A percentile compares a stretch with the other conserved stretches of the same genome.
Evolutionary conservation across 2,888 invertebrate species (phyloP).

Genomic region (Panorpa germanica): DNA sequence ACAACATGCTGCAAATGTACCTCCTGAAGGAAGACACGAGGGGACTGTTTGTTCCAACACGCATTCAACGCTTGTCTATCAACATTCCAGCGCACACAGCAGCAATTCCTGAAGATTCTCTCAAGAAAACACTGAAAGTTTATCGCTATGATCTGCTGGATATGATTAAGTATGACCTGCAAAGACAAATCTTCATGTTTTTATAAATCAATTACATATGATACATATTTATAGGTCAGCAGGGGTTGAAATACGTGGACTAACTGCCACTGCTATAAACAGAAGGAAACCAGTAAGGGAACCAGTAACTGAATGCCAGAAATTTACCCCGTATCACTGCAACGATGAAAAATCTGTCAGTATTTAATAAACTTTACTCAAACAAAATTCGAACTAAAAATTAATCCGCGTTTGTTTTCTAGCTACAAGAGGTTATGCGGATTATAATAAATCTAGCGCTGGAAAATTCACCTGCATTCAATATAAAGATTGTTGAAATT

Average conservation of each 20-base stretch:
- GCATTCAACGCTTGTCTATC: slow-evolving; percentile 48
- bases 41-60: slow-evolving; percentile 54
- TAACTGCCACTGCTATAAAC: slow-evolving; percentile 58
- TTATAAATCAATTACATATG: too few relatives aligned
- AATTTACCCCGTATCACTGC: slow-evolving; percentile 41
- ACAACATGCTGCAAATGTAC: slow-evolving; percentile 72
- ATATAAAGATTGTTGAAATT: slow-evolving; percentile 32
- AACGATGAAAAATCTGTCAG: too few relatives aligned
- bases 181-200: too few relatives aligned
- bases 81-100: slow-evolving; percentile 41
- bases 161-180: too few relatives aligned
- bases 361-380: too few relatives aligned
- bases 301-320: slow-evolving; percentile 61
- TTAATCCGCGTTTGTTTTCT: too few relatives aligned
- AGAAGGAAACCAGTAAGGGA: slow-evolving; percentile 43
- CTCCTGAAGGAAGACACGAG: slow-evolving; percentile 50
- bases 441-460: slow-evolving; percentile 40
- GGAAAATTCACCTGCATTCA: slow-evolving; percentile 40
- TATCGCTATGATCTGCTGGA: too few relatives aligned
- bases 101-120: slow-evolving; percentile 19
- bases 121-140: too few relatives aligned
- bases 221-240: slow-evolving; percentile 41
- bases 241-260: slow-evolving; percentile 57
- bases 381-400: too few relatives aligned
- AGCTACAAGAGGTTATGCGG: too few relatives aligned